Percentiles rank a stretch among this genome's conserved stretches.
Evolutionary conservation across 2,888 invertebrate species (phyloP).

Genomic region (Drosophila suboccidentalis): DNA sequence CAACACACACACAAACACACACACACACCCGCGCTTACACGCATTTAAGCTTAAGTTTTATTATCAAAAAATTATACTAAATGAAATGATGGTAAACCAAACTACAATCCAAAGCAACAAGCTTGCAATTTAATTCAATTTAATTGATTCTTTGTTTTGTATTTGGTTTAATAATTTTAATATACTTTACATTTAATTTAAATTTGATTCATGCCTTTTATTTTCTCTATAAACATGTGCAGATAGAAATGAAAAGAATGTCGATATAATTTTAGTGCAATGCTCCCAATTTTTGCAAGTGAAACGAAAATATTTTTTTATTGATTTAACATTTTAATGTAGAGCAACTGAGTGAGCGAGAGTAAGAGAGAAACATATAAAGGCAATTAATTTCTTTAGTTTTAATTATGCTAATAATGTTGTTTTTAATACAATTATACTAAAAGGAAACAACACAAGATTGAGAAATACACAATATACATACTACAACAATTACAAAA

Average conservation of each 20-base stretch:
- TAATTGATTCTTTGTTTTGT: conserved; percentile 39
- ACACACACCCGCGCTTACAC: conserved; percentile 33
- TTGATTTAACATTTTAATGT: conserved; percentile 26
- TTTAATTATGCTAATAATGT: conserved; percentile 60
- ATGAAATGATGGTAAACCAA: conserved; percentile 40
- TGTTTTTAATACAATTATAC: conserved; percentile 72
- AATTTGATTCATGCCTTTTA: conserved; percentile 49
- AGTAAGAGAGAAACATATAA: conserved; percentile 18
- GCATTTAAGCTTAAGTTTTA: conserved; percentile 63
- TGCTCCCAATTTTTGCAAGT: conserved; percentile 54
- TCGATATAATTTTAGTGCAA: conserved; percentile 76
- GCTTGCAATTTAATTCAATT: conserved; percentile 34
- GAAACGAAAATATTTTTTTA: conserved; percentile 56
- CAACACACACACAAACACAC: conserved; percentile 34
- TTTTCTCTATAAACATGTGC: conserved; percentile 42
- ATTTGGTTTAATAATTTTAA: conserved; percentile 26
- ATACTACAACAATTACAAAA: conserved; percentile 48
- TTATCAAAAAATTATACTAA: conserved; percentile 47
- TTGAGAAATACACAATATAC: conserved; percentile 71
- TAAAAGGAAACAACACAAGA: conserved; percentile 71
- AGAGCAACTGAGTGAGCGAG: conserved; percentile 18
- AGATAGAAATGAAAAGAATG: conserved; percentile 61
- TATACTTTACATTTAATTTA: conserved; percentile 32
- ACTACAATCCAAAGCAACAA: conserved; percentile 35
- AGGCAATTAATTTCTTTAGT: conserved; percentile 64